Conservation (phyloP, 2,797 vertebrate genomes). For the Sebastes matsubarae region DNA sequence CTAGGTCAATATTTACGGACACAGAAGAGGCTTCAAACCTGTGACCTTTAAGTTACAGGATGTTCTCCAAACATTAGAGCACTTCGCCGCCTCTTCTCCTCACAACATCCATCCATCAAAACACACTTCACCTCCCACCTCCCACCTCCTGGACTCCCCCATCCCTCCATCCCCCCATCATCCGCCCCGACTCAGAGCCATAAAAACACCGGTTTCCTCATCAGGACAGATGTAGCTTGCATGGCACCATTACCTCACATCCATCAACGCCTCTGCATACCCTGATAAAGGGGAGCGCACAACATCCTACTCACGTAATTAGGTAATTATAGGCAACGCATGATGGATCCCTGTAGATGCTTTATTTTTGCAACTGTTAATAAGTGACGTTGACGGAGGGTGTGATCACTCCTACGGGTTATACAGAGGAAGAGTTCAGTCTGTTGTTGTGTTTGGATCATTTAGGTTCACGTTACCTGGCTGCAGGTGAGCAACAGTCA, state of each 20-base stretch:
- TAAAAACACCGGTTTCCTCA: slow-evolving; percentile 46
- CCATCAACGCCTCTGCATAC: slow-evolving; percentile 54
- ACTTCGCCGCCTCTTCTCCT: not conserved
- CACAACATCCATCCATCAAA: slow-evolving; percentile 37
- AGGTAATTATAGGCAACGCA: slow-evolving; percentile 51
- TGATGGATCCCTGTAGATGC: slow-evolving; percentile 27
- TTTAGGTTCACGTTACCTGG: not conserved
- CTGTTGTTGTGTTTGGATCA: not conserved
- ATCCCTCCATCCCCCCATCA: not conserved
- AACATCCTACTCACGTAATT: slow-evolving; percentile 46
- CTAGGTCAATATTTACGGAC: slow-evolving; percentile 5
- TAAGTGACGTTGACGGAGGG: slow-evolving; percentile 18
- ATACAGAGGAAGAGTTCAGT: not conserved
- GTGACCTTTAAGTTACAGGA: not conserved
- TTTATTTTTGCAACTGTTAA: slow-evolving; percentile 36
- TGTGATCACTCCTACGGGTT: not conserved
- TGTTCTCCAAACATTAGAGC: slow-evolving; percentile 10
- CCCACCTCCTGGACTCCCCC: not conserved
- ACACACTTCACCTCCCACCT: slow-evolving; percentile 26
- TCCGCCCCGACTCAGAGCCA: slow-evolving; percentile 27
- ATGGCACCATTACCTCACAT: slow-evolving; percentile 42
- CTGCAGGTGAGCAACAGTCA: not conserved
- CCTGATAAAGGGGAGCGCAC: not conserved
- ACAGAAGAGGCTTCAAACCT: not conserved
- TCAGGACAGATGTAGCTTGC: slow-evolving; percentile 39